Base-by-base conservation (phyloP, 2,888 invertebrate genomes). In the Galerucella pusilla region DNA sequence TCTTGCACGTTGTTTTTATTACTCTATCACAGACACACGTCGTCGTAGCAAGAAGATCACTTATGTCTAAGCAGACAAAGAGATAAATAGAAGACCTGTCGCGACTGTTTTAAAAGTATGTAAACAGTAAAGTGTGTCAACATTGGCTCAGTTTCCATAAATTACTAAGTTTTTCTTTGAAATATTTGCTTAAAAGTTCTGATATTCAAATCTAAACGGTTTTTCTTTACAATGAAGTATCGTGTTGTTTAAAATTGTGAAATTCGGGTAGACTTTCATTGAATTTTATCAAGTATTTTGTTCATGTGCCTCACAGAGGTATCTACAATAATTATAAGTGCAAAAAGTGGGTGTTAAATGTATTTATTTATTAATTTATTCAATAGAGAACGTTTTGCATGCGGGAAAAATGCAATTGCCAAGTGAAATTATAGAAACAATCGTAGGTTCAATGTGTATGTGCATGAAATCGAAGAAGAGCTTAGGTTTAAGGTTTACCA, bases 311-410 rank as follows among this genome's bases (percentile, higher is more conserved):
- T 68, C 54, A 74, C 60, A 61, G 49, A 70, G 65, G 72, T 66
- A 67, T 66, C 63, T 68, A 72, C 72, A 74, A 75, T 75, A 77
- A 73, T 75, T 75, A 75, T 77, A 77, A 75, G 74, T 77, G 69
- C 74, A 73, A 70, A 77, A 73, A 77, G 78, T 79, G 78, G 80
- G 80, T 79, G 80, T 78, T 77, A 78, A 78, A 77, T 79, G 77
- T 79, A 79, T 80, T 80, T 80, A 80, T 79, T 75, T 77, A 79
- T 79, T 79, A 79, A 80, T 80, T 74, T 80, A 80, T 80, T 79
- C 79, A 75, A 52, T 77, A 75, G 77, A 76, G 68, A 76, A 72
- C 64, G 72, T 66, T 75, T 75, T 75, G 71, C 73, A 76, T 72
- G 75, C 75, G 49, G 63, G 67, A 73, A 78, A 78, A 76, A 75